A percentile compares a stretch with the other conserved stretches of the same genome.
phyloP scores from a whole-genome alignment of 2,113 vertebrate genomes.

The Zingel zingel region DNA sequence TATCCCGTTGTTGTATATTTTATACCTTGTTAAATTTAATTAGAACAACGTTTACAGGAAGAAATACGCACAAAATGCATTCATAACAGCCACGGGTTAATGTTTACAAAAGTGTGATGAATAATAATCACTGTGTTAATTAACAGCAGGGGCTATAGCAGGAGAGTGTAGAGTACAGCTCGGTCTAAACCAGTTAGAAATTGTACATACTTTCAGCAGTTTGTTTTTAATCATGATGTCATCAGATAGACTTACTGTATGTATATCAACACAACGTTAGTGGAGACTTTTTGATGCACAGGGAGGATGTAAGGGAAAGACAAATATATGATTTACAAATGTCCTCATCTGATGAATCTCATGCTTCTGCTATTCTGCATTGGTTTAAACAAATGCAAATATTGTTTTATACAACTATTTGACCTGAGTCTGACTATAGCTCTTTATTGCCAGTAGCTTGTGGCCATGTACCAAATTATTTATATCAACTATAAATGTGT shows the following conservation, averaged over 20 bases:
- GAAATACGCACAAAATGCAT: conserved; percentile 17
- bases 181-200: not conserved
- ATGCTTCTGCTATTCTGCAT: not conserved
- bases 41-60: conserved; percentile 21
- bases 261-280: not conserved
- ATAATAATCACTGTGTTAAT: conserved; percentile 31
- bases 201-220: not conserved
- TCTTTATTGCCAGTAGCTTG: not conserved
- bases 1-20: conserved; percentile 51
- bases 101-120: conserved; percentile 48
- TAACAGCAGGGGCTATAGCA: not conserved
- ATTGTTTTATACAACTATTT: not conserved
- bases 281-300: not conserved
- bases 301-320: not conserved
- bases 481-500: not conserved
- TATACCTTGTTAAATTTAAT: conserved; percentile 56
- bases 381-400: not conserved
- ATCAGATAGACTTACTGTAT: conserved; percentile 1
- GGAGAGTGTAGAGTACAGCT: not conserved
- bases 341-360: not conserved
- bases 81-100: conserved; percentile 16
- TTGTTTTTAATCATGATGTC: conserved; percentile 33
- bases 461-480: conserved; percentile 2
- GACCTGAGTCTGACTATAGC: not conserved
- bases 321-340: conserved; percentile 5